Base-by-base conservation (phyloP, 2,888 invertebrate genomes). In the Epistrophe eligans region DNA sequence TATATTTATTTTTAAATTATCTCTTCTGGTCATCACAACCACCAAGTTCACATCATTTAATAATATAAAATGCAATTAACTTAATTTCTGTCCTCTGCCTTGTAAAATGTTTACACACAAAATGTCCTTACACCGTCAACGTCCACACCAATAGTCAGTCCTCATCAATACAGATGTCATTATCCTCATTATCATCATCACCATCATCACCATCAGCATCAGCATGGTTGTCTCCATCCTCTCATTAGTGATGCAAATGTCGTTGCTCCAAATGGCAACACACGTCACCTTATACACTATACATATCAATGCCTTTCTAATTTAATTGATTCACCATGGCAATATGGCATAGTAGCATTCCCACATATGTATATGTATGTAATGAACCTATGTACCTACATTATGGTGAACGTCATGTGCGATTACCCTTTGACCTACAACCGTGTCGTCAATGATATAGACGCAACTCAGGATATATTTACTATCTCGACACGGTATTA, bases 271-370 rank as follows among this genome's bases (percentile, higher is more conserved):
- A 62, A 62, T 40, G 62, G 40, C 62, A 62, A 9, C 62, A 62
- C 38, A 43, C 62, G 13, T 55, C 28, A 15, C 19, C 24, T n/a
- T 19, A 17, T 7, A 11, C 38, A 17, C 35, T 60, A 32, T 40
- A 38, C 17, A 19, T 62, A 24, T 62, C 40, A 43, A 62, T 40
- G 0, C 62, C 19, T 64, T 45, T 45, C 64, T 64, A 64, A 64
- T 45, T 45, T 43, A 64, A 64, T 64, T 64, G 43, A 43, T 62
- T 62, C 43, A n/a, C 62, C 62, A 62, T 62, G 28, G 28, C 17
- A 64, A 19, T 43, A 40, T 15, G 40, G 60, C 60, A 19, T n/a
- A 38, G 4, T 24, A 24, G 19, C 24, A 52, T 24, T 11, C 5
- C 2, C 5, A 28, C 28, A 28, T 55, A 55, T 3, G 5, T 9